phyloP scores from a whole-genome alignment of 2,888 invertebrate genomes.

The Electrophaes corylata region DNA sequence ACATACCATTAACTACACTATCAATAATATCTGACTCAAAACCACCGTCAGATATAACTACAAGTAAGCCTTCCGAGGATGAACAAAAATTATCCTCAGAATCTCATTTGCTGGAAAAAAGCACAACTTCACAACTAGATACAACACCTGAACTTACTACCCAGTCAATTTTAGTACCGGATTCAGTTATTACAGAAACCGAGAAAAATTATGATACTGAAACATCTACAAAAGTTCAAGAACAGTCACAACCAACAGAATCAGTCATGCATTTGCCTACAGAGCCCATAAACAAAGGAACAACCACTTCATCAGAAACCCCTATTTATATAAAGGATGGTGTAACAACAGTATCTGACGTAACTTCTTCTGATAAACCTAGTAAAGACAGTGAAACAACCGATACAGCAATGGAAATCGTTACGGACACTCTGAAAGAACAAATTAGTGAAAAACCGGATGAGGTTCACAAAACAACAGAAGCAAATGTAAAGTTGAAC shows the following conservation, averaged over 20 bases:
- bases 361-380: slow-evolving; percentile 7
- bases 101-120: slow-evolving; percentile 13
- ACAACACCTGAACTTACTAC: slow-evolving; percentile 23
- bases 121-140: slow-evolving; percentile 14
- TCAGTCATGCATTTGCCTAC: slow-evolving; percentile 1
- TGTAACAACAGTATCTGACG: slow-evolving; percentile 3
- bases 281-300: slow-evolving; percentile 4
- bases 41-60: slow-evolving; percentile 5
- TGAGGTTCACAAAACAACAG: slow-evolving; percentile 3
- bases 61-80: slow-evolving; percentile 13
- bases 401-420: slow-evolving; percentile 2
- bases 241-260: slow-evolving; percentile 20
- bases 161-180: slow-evolving; percentile 6
- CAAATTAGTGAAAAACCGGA: slow-evolving; percentile 6
- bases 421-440: slow-evolving; percentile 5
- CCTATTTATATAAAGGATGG: slow-evolving; percentile 2
- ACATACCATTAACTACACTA: slow-evolving; percentile 9
- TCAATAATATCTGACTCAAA: slow-evolving; percentile 5
- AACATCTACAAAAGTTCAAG: slow-evolving; percentile 15
- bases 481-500: background rate
- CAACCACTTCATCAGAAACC: slow-evolving; percentile 6
- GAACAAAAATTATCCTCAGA: slow-evolving; percentile 6
- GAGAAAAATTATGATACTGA: slow-evolving; percentile 11
- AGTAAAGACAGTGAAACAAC: background rate
- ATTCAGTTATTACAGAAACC: slow-evolving; percentile 22